Evolutionary conservation across 2,113 vertebrate genomes (phyloP), one percentile per base, ranked within the genome.

Genomic region (Aramus guarauna): DNA sequence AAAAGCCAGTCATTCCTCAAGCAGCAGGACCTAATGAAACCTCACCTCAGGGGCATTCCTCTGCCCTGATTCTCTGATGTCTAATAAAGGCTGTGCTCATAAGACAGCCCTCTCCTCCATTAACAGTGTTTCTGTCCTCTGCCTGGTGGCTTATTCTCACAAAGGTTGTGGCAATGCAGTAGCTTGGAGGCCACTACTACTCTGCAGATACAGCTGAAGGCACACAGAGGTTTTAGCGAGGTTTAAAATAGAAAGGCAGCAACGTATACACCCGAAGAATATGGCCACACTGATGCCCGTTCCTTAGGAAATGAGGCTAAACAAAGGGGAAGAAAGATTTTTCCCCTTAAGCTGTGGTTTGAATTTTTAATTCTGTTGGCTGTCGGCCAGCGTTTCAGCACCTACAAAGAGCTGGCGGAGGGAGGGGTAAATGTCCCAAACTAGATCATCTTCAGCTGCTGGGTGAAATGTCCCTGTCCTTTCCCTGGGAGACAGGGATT

Each of bases 1-100:
- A 96, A 96, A 81, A 96, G 92, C 90, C 93, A 91, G 62, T 88
- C 90, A 93, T 97, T 97, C 96, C 90, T 95, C 77, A 79, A 94
- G 93, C 92, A 94, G 93, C 92, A 90, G 94, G 96, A 96, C 90
- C 77, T 96, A 85, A 93, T 80, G 83, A 96, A 95, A 68, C 58
- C 67, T 91, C 19, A 74, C 93, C 92, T 93, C 69, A 11, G 92
- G 90, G 81, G 34, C 90, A 93, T 96, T 96, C 93, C 66, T 93
- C 36, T 88, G 58, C 48, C 39, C 77, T 64, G 84, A 92, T 96
- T 95, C 90, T 91, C 94, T 88, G 87, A 78, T 75, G 93, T 78
- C 87, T 96, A 50, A 92, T 88, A 90, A 79, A 85, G 69, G 58
- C 50, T 95, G 85, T 9, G 29, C 81, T 94, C 66, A 48, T 0